Evolutionary conservation across 2,888 invertebrate genomes (phyloP), one percentile per base, ranked within the genome.

Genomic region (Epirrhoe alternata): DNA sequence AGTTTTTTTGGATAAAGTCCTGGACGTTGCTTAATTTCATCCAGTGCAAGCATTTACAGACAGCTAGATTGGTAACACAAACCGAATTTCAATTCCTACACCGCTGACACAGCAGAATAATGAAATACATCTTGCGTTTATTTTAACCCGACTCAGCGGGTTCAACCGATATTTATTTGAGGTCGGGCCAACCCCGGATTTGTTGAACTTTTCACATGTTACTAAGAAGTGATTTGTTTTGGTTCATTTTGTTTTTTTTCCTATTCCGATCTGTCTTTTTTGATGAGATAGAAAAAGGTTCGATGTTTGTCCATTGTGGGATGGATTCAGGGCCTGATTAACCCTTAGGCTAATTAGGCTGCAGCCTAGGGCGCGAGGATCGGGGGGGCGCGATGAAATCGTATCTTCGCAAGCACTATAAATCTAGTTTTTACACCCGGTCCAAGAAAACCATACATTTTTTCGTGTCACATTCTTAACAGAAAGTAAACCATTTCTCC

Each of bases 111-210:
- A 33, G 42, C 42, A 8, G 59, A 47, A 69, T 64, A 69, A 66
- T 67, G 69, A 71, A 59, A 71, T 69, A 71, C 67, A 42, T 65
- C 35, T 42, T 38, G 17, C 58, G 52, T 63, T 63, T 56, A 63
- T 65, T 62, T 58, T 66, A 66, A 63, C 62, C 55, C 45, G 24
- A 68, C 52, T 71, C 69, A 67, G 69, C 61, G 49, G 38, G 61
- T 53, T 42, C 31, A 68, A 38, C 64, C 61, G 49, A 58, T 59
- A 61, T 60, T 66, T 65, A 53, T 64, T 58, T 14, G 58, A 53
- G 58, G 51, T 60, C 47, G 53, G 49, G 52, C 31, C 52, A 61
- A 31, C 47, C n/a, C 33, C 47, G 35, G 60, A 59, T 65, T 65
- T 62, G 62, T 62, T 56, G 42, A 61, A 64, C 68, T 61, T 62